These are phyloP conservation scores for Odontothrips loti DNA, from an alignment of 2,888 invertebrate genomes.

Conservation along the genomic window DNA sequence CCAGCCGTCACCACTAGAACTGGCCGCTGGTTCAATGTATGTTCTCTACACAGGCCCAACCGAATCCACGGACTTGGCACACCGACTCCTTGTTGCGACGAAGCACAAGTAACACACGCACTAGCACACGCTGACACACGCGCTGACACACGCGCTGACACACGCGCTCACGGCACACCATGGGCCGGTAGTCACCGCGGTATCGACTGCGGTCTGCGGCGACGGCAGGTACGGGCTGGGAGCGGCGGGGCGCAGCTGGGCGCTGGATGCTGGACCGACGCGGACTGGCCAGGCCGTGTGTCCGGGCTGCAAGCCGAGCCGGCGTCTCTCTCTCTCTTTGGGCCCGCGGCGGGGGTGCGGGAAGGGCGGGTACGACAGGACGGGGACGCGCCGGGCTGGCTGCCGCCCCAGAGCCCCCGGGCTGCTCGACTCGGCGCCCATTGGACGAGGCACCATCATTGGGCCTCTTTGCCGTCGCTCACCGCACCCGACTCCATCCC, in stretches of 20 bases:
- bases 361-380: background rate
- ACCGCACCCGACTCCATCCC: background rate
- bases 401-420: background rate
- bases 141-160: background rate
- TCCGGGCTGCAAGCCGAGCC: background rate
- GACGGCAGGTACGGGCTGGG: background rate
- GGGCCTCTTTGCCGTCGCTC: background rate
- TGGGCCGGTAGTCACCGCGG: no score
- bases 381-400: background rate
- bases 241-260: background rate
- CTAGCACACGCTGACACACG: background rate
- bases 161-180: background rate
- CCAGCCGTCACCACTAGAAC: no score
- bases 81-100: no score
- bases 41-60: no score
- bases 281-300: background rate
- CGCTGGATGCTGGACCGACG: background rate
- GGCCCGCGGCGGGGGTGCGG: no score
- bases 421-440: background rate
- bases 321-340: background rate
- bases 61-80: no score
- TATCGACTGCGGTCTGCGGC: background rate
- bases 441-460: background rate
- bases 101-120: background rate
- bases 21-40: no score